Evolutionary conservation across 2,888 invertebrate species (phyloP).

Genomic region (Melinaea menophilus): DNA sequence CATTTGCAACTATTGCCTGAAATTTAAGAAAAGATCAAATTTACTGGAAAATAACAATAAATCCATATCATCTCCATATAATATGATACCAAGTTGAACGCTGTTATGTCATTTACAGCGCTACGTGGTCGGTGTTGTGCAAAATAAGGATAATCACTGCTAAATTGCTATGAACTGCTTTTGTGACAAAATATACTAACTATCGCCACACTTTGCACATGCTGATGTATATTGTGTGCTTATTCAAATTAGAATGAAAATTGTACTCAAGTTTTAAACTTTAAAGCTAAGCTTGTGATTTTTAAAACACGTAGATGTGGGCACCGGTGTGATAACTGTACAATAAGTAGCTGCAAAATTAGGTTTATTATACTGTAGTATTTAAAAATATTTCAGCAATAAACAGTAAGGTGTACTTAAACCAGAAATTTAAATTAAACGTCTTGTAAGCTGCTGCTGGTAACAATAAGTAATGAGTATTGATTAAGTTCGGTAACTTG

Average conservation of each 20-base stretch:
- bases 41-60: background rate
- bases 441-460: too few relatives aligned
- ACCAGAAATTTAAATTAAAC: too few relatives aligned
- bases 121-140: slow-evolving; percentile 29
- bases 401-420: too few relatives aligned
- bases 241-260: background rate
- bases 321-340: background rate
- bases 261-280: background rate
- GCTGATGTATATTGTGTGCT: background rate
- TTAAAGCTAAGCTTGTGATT: background rate
- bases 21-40: background rate
- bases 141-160: slow-evolving; percentile 33
- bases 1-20: background rate
- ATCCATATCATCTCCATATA: background rate
- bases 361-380: background rate
- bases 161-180: slow-evolving; percentile 26
- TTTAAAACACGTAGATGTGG: background rate
- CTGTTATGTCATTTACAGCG: background rate
- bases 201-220: background rate
- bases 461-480: too few relatives aligned
- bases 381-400: background rate
- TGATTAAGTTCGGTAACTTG: too few relatives aligned
- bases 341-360: background rate
- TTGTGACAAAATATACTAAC: background rate
- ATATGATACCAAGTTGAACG: background rate